Evolutionary conservation across 2,113 vertebrate species (phyloP).

Genomic region (Sapayoa aenigma): DNA sequence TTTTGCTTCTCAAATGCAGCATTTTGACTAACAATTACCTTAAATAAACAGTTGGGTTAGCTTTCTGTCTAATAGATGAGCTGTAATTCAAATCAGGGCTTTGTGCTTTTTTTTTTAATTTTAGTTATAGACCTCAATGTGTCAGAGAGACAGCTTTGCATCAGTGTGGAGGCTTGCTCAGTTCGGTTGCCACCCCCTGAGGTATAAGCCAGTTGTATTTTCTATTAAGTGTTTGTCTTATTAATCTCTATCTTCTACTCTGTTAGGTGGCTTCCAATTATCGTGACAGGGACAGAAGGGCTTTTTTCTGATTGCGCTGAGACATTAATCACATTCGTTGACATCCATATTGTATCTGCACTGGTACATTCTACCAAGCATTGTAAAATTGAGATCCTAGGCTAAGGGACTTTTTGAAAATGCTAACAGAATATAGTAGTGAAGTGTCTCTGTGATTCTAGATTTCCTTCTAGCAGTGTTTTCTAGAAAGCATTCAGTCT

Average conservation of each 20-base stretch:
- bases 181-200: constrained; percentile 77
- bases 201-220: constrained; percentile 65
- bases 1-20: background rate
- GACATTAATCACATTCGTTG: background rate
- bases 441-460: background rate
- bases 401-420: background rate
- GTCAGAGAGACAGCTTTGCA: constrained; percentile 80
- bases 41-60: background rate
- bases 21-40: background rate
- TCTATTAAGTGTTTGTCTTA: background rate
- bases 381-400: background rate
- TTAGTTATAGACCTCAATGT: constrained; percentile 82
- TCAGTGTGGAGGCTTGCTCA: constrained; percentile 78
- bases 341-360: background rate
- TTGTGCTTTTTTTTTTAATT: background rate
- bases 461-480: background rate
- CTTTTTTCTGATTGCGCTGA: background rate
- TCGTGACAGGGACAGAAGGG: background rate
- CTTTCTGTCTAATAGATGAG: background rate
- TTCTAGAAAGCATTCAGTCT: background rate
- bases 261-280: background rate
- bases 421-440: background rate
- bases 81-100: background rate
- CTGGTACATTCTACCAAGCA: background rate
- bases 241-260: background rate